These are phyloP conservation scores for Sternotherus odoratus DNA, from an alignment of 2,797 vertebrate genomes.

Conservation along the genomic window DNA sequence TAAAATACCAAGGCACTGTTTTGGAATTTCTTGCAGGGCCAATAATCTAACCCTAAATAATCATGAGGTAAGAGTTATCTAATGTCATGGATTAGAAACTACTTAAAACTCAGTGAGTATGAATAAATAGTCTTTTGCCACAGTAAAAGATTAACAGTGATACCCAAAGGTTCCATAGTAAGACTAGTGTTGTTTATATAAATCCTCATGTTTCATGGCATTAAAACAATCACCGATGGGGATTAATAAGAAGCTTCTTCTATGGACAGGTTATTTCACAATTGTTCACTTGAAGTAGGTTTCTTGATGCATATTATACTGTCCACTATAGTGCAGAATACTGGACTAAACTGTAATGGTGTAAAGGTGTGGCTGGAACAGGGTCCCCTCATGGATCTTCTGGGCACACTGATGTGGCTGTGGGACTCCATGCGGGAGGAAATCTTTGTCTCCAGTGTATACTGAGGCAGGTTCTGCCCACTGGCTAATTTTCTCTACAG, in stretches of 20 bases:
- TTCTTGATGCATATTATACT: neutral
- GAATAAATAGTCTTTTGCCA: neutral
- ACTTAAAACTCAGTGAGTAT: neutral
- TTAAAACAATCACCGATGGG: neutral
- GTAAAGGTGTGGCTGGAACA: neutral
- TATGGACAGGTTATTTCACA: neutral
- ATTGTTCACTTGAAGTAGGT: rapidly evolving
- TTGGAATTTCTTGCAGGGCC: neutral
- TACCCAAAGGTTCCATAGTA: neutral
- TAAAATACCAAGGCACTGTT: neutral
- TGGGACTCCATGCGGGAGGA: neutral
- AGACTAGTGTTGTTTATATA: neutral
- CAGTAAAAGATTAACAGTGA: neutral
- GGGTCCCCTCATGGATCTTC: neutral
- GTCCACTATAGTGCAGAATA: neutral
- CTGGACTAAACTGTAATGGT: neutral
- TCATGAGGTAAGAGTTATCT: neutral
- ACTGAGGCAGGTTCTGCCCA: neutral
- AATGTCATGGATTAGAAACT: neutral
- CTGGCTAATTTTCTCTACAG: neutral
- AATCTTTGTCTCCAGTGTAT: neutral
- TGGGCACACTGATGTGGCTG: neutral
- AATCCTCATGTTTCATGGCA: neutral
- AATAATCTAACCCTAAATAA: neutral
- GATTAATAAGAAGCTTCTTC: neutral